These are phyloP conservation scores for Melanchra persicariae DNA, from an alignment of 2,888 invertebrate species.

Conservation along the genomic window DNA sequence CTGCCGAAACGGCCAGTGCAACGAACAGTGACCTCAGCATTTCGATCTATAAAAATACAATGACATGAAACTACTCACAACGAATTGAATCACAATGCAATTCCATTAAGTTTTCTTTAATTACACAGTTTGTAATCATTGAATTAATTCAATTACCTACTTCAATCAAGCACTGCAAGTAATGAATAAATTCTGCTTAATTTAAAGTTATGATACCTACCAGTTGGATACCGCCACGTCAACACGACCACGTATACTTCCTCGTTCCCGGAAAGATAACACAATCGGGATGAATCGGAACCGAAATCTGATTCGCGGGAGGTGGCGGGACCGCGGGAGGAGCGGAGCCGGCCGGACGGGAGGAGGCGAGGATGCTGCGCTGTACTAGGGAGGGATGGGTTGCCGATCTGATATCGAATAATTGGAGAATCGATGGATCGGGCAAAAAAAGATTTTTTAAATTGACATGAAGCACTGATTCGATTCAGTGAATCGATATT, in stretches of 20 bases:
- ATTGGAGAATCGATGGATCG: too few species aligned
- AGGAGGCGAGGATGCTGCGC: slow-evolving; percentile 27
- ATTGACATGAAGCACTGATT: too few species aligned
- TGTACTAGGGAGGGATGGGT: too few species aligned
- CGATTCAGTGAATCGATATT: too few species aligned
- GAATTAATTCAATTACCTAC: slow-evolving; percentile 8
- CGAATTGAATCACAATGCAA: slow-evolving; percentile 8
- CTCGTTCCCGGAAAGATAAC: slow-evolving; percentile 78
- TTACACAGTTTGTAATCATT: slow-evolving; percentile 17
- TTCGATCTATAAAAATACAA: slow-evolving; percentile 66
- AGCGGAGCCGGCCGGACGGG: slow-evolving; percentile 3
- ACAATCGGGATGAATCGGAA: slow-evolving; percentile 66
- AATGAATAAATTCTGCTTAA: not conserved
- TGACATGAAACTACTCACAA: slow-evolving; percentile 4
- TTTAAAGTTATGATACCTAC: slow-evolving; percentile 31
- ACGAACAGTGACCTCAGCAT: slow-evolving; percentile 84
- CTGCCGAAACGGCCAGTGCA: slow-evolving; percentile 82
- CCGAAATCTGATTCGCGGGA: slow-evolving; percentile 25
- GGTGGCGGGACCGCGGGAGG: slow-evolving; percentile 2
- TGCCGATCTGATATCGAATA: too few species aligned
- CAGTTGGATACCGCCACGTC: slow-evolving; percentile 80
- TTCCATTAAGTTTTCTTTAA: not conserved
- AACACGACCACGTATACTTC: slow-evolving; percentile 82
- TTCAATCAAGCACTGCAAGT: not conserved
- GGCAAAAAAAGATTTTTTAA: too few species aligned